Conservation (phyloP, 2,888 invertebrate genomes). For the Philereme vetulata region DNA sequence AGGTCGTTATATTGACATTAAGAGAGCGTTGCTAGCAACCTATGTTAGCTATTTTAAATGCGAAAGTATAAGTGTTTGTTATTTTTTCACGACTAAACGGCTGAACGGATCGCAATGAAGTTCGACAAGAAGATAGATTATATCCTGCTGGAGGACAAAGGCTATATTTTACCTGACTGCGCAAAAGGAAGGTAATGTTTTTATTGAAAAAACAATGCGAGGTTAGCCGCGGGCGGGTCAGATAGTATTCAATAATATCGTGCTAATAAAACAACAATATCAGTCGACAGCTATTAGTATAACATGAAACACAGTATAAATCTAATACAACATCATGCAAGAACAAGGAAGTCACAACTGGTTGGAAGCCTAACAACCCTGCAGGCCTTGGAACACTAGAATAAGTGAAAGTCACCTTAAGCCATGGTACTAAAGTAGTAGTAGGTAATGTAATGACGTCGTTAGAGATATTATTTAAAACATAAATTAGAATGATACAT, state of each 20-base stretch:
- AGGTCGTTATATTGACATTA: constrained; percentile 68
- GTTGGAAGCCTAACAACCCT: constrained; percentile 30
- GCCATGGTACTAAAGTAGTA: constrained; percentile 17
- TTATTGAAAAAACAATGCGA: too few species aligned
- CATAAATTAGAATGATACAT: constrained; percentile 4
- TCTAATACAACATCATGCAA: constrained; percentile 25
- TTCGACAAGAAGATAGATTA: too few species aligned
- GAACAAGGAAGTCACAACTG: constrained; percentile 31
- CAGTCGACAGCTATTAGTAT: background rate
- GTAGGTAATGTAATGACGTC: constrained; percentile 11
- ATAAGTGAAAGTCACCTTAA: constrained; percentile 30
- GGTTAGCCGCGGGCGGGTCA: too few species aligned
- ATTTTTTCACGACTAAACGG: too few species aligned
- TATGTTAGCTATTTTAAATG: too few species aligned
- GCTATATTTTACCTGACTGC: too few species aligned
- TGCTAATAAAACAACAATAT: too few species aligned
- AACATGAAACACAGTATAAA: constrained; percentile 17
- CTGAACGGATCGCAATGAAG: too few species aligned
- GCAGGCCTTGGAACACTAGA: constrained; percentile 28
- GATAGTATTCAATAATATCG: too few species aligned
- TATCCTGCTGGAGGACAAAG: too few species aligned
- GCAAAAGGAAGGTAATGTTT: too few species aligned
- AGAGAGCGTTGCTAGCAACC: constrained; percentile 51
- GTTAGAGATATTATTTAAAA: constrained; percentile 7
- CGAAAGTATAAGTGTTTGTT: too few species aligned